phyloP scores from a whole-genome alignment of 2,888 invertebrate species.

The Neuroscelio doddi region DNA sequence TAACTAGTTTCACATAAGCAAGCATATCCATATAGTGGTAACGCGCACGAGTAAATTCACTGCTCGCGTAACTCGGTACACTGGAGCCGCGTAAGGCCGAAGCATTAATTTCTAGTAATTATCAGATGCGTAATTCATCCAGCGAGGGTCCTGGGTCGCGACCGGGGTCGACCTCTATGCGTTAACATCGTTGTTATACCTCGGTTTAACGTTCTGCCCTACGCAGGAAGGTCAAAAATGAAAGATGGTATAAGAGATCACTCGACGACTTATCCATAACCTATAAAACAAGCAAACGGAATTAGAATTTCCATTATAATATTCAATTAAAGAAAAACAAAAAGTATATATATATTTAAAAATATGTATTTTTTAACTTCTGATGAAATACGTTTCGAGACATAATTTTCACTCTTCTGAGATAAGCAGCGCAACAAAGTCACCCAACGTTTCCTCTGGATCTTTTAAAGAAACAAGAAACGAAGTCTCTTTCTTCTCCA shows the following conservation, averaged over 20 bases:
- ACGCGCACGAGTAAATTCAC: conserved; percentile 40
- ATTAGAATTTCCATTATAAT: too few relatives aligned
- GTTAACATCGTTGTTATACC: conserved; percentile 72
- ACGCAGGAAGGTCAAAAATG: conserved; percentile 38
- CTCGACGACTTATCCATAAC: too few relatives aligned
- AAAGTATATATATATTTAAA: too few relatives aligned
- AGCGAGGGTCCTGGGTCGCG: conserved; percentile 66
- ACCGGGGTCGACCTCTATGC: conserved; percentile 67
- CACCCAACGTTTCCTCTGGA: conserved; percentile 9
- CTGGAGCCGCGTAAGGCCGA: conserved; percentile 51
- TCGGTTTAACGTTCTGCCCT: conserved; percentile 68
- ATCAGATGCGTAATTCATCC: conserved; percentile 69
- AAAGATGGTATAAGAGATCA: conserved; percentile 14
- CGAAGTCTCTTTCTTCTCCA: conserved; percentile 29
- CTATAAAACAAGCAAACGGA: too few relatives aligned
- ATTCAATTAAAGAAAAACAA: too few relatives aligned
- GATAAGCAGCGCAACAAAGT: conserved; percentile 10
- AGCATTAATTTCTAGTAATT: conserved; percentile 69
- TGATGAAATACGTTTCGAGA: too few relatives aligned
- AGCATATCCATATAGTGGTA: conserved; percentile 44
- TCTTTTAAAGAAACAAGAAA: conserved; percentile 34
- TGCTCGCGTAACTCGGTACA: conserved; percentile 28
- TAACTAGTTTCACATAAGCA: conserved; percentile 48
- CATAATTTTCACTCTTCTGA: too few relatives aligned
- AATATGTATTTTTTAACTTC: too few relatives aligned